Conservation (phyloP, 2,113 vertebrate genomes). For the Labeo catla region DNA sequence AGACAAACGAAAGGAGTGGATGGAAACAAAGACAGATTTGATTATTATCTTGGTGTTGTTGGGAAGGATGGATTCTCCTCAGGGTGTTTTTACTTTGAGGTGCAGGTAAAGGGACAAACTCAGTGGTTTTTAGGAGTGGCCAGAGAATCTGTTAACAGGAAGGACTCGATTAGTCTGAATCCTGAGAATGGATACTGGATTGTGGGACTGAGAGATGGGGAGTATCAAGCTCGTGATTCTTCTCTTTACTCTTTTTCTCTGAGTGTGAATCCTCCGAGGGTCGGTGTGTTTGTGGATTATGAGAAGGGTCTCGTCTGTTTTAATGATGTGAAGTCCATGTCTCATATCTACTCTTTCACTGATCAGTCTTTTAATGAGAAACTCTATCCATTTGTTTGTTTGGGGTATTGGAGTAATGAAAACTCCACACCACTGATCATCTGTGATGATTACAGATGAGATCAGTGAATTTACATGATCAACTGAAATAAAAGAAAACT, state of each 20-base stretch:
- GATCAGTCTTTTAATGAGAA: not conserved
- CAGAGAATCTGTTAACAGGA: not conserved
- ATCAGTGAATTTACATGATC: not conserved
- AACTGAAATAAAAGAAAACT: too few species aligned
- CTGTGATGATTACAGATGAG: not conserved
- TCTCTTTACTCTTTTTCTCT: not conserved
- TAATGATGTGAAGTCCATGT: not conserved
- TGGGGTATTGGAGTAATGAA: not conserved
- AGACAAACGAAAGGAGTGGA: not conserved
- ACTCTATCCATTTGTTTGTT: not conserved
- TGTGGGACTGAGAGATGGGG: not conserved
- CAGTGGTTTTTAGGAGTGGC: not conserved
- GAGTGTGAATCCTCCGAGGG: not conserved
- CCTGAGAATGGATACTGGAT: not conserved
- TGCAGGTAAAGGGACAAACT: not conserved
- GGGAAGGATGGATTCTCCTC: not conserved
- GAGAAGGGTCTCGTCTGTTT: not conserved
- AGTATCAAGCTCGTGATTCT: not conserved
- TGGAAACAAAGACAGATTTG: not conserved
- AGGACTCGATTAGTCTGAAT: too few species aligned
- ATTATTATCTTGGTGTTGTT: not conserved
- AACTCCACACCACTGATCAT: not conserved
- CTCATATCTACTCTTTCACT: too few species aligned
- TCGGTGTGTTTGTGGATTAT: not conserved
- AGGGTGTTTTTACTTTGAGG: conserved; percentile 12